Evolutionary conservation across 2,113 vertebrate species (phyloP).

Genomic region (Pyrgilauda ruficollis): DNA sequence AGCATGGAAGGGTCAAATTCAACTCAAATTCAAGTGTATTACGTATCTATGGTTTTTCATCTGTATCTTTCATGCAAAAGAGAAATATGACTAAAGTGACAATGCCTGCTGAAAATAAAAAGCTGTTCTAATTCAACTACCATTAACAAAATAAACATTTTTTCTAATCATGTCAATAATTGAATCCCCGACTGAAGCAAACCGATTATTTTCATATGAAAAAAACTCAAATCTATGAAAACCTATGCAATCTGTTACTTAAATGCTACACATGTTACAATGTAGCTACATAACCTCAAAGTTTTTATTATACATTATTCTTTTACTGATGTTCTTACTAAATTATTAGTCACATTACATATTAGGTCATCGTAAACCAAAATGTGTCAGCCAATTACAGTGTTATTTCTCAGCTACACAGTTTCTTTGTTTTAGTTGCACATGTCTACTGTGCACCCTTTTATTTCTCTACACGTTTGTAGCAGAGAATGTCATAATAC

Average conservation of each 20-base stretch:
- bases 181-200: not conserved
- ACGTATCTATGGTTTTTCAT: not conserved
- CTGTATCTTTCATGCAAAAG: not conserved
- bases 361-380: not conserved
- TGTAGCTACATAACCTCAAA: not conserved
- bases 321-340: not conserved
- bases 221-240: not conserved
- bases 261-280: not conserved
- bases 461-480: not conserved
- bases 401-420: not conserved
- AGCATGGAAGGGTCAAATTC: not conserved
- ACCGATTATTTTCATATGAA: not conserved
- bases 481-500: not conserved
- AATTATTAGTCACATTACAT: not conserved
- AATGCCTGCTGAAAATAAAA: not conserved
- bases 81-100: not conserved
- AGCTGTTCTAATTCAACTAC: not conserved
- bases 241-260: not conserved
- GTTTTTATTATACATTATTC: not conserved
- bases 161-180: not conserved
- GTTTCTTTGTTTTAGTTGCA: not conserved
- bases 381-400: not conserved
- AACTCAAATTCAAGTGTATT: not conserved
- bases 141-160: not conserved
- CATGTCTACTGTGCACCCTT: not conserved